Evolutionary conservation across 2,888 invertebrate species (phyloP), one percentile per base, ranked within the genome.

Genomic region (Papilio gigon): DNA sequence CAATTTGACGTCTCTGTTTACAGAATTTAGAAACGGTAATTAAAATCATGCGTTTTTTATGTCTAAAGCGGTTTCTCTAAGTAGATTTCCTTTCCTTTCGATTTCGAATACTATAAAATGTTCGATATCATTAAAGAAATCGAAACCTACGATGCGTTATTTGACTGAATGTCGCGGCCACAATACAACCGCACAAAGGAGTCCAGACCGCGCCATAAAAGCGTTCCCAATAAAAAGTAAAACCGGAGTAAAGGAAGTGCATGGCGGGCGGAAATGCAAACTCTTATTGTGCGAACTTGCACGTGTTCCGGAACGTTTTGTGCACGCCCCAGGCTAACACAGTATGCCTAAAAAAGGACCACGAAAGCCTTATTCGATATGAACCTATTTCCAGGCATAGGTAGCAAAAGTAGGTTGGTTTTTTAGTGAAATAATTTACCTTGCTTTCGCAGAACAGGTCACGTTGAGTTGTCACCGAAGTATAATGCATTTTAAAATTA

Each of bases 201-300:
- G 84, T 82, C 86, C 89, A 87, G 86, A 82, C 85, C 87, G 78
- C 85, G 82, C 81, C 83, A 86, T 88, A 88, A 90, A 89, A 86
- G 85, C 86, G 78, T 78, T 79, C 83, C 76, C 77, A 85, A 88
- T 89, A 90, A 92, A 89, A 91, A 90, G 89, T 89, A 91, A 92
- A 90, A 89, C 84, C 82, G 75, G 82, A 85, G 87, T 85, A 84
- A 86, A 90, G 92, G 92, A 92, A 92, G 91, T 92, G 91, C 92
- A 91, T 83, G 87, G 81, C 86, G 88, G 84, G 82, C 91, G 92
- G 92, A 92, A 92, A 92, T 92, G 92, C 92, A 92, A 91, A 92
- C 88, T 88, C 83, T 81, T 82, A 87, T 92, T 92, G 90, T 91
- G 90, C 90, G 82, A 88, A 89, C 79, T 84, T 90, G 90, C 92